Conservation (phyloP, 2,888 invertebrate genomes). For the Tinea pellionella region DNA sequence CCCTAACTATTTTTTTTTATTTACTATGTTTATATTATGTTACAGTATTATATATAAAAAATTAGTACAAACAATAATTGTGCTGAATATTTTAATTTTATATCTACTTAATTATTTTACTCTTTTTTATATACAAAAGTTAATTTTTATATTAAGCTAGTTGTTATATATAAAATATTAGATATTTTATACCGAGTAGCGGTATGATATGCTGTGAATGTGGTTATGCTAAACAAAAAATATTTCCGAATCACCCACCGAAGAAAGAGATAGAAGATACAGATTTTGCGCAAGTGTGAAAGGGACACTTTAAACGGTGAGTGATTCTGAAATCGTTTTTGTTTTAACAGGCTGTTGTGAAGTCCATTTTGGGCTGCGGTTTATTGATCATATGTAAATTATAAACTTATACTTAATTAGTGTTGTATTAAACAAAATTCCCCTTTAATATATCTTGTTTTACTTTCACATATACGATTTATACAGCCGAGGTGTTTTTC, state of each 20-base stretch:
- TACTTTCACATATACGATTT: constrained; percentile 9
- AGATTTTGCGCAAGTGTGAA: neutral
- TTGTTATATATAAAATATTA: constrained; percentile 8
- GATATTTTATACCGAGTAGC: constrained; percentile 22
- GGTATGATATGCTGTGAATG: constrained; percentile 15
- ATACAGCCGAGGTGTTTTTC: too few species aligned
- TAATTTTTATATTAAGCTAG: constrained; percentile 6
- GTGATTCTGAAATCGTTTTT: neutral
- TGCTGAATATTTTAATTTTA: neutral
- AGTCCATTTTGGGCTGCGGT: constrained; percentile 23
- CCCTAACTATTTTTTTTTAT: too few species aligned
- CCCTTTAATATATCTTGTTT: constrained; percentile 33
- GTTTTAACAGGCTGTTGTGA: constrained; percentile 20
- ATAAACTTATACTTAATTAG: constrained; percentile 69
- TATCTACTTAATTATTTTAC: constrained; percentile 3
- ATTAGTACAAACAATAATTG: neutral
- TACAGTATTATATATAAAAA: neutral
- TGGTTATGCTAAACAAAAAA: constrained; percentile 1
- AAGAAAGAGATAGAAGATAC: neutral
- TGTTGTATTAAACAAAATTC: constrained; percentile 70
- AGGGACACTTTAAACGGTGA: neutral
- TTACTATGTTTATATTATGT: neutral
- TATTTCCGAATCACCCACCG: neutral
- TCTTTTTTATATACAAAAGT: neutral
- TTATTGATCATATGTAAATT: constrained; percentile 39